Evolutionary conservation across 2,797 vertebrate genomes (phyloP), one percentile per base, ranked within the genome.

Genomic region (Muraenolepis orangiensis): DNA sequence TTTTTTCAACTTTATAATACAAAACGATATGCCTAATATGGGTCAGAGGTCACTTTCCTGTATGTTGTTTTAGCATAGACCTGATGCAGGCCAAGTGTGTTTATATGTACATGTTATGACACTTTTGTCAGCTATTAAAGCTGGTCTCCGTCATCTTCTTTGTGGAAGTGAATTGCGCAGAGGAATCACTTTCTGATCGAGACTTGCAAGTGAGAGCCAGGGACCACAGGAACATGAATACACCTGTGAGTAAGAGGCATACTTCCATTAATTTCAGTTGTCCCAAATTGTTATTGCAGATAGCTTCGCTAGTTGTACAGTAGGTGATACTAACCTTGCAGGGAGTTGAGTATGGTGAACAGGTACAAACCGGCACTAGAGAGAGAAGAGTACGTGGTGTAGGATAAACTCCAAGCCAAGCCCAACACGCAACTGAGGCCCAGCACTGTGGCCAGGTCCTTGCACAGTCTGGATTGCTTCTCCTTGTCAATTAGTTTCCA

Each of bases 401-500:
- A 92, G 0, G 82, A 87, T 29, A 94, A 61, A 0, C 76, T 81
- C 95, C 95, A 96, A 8, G 95, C 91, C 23, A 94, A 82, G 0
- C 96, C 95, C 80, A 97, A 86, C 57, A 96, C 84, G 70, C 90
- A 88, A 6, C 93, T 94, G 84, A 96, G 93, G 26, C 95, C 94
- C 76, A 96, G 86, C 38, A 93, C 75, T 0, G 91, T 92, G 79
- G 73, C 75, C 18, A 91, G 85, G 0, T 96, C 94, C 74, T 94
- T 94, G 89, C 93, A 94, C 5, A 79, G 76, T 86, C 6, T 86
- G 85, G 0, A 87, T 79, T 28, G 70, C 77, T 80, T 94, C 36
- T 84, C 78, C 67, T 36, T 76, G 13, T 40, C 34, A 61, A 38
- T 66, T 4, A 72, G 71, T 46, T 71, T 80, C 80, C 73, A 77